These are phyloP conservation scores for Byasa hedistus DNA, from an alignment of 2,888 invertebrate genomes.

Conservation along the genomic window DNA sequence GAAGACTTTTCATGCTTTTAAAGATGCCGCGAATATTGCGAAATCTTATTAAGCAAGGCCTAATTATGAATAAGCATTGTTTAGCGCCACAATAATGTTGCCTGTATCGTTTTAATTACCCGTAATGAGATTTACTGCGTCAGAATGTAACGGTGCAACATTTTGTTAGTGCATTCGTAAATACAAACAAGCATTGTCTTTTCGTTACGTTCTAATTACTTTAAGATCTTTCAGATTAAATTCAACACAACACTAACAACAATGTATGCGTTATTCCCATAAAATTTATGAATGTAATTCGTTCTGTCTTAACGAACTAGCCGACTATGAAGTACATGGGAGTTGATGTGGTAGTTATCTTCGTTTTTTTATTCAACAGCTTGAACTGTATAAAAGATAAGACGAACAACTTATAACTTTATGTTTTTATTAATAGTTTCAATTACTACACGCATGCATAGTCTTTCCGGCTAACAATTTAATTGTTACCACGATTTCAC, in stretches of 20 bases:
- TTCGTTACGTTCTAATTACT: conserved; percentile 45
- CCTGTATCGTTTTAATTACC: conserved; percentile 36
- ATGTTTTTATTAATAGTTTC: background rate
- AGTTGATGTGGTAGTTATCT: conserved; percentile 1
- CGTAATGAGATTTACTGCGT: conserved; percentile 19
- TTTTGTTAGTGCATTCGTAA: conserved; percentile 40
- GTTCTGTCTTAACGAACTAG: conserved; percentile 11
- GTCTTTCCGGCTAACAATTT: background rate
- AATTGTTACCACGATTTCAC: conserved; percentile 14
- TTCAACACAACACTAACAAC: conserved; percentile 18
- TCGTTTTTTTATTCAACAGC: background rate
- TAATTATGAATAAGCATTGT: conserved; percentile 33
- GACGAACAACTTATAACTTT: background rate
- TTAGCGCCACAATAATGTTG: conserved; percentile 20
- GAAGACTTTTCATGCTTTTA: conserved; percentile 11
- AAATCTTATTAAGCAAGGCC: conserved; percentile 34
- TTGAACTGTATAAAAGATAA: background rate
- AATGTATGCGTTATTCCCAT: conserved; percentile 22
- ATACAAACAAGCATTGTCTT: conserved; percentile 43
- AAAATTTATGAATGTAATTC: conserved; percentile 24
- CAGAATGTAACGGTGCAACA: conserved; percentile 37
- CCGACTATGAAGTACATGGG: background rate
- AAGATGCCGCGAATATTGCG: conserved; percentile 33
- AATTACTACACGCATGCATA: background rate
- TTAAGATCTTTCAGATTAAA: conserved; percentile 34